Conservation (phyloP, 2,113 vertebrate species). For the Hippocampus guttulatus region DNA sequence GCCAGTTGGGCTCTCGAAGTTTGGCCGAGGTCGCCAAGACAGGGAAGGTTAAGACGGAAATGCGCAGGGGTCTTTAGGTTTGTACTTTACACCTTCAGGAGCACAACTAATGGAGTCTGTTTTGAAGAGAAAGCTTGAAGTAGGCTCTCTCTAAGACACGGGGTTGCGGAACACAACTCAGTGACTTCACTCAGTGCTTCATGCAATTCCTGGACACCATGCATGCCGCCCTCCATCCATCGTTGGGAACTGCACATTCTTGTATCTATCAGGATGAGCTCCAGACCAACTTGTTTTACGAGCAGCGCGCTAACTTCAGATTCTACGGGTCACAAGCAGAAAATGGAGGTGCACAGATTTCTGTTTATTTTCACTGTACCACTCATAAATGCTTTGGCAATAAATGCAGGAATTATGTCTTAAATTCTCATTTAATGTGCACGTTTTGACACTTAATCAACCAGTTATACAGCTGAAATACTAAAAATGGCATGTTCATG, state of each 20-base stretch:
- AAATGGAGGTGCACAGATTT: too few species aligned
- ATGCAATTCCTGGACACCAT: slow-evolving; percentile 29
- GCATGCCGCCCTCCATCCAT: neutral
- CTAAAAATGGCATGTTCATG: neutral
- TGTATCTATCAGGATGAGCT: neutral
- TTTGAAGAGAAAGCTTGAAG: slow-evolving; percentile 48
- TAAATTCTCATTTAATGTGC: too few species aligned
- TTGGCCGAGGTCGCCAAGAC: slow-evolving; percentile 17
- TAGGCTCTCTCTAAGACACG: slow-evolving; percentile 41
- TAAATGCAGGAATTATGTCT: too few species aligned
- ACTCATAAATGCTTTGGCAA: too few species aligned
- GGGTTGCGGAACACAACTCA: slow-evolving; percentile 38
- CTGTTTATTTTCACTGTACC: too few species aligned
- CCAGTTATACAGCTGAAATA: neutral
- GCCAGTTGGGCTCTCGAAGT: neutral
- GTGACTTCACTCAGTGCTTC: slow-evolving; percentile 23
- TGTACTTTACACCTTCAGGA: slow-evolving; percentile 59
- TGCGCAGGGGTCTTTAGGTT: slow-evolving; percentile 60
- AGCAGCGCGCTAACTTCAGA: too few species aligned
- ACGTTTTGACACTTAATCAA: neutral
- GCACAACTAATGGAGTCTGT: slow-evolving; percentile 62
- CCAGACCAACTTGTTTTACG: neutral
- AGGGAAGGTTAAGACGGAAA: slow-evolving; percentile 38
- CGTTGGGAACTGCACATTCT: neutral
- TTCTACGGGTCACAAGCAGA: too few species aligned